phyloP scores from a whole-genome alignment of 2,113 vertebrate genomes.

The Ophiodon elongatus region DNA sequence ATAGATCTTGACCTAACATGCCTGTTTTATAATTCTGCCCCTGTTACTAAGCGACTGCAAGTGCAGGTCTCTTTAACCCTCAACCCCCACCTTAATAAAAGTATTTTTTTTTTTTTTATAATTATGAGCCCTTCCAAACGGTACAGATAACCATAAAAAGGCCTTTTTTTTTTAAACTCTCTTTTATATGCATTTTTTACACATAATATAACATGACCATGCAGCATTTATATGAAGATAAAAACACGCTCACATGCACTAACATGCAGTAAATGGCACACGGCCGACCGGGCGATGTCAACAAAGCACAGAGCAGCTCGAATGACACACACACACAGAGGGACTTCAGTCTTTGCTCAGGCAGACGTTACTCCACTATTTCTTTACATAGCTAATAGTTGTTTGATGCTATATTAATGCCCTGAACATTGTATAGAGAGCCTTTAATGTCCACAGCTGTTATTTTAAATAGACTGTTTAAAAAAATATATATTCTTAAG shows the following conservation, averaged over 20 bases:
- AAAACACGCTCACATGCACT: neutral
- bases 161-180: neutral
- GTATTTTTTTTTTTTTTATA: neutral
- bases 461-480: neutral
- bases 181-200: neutral
- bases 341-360: too few species aligned
- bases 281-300: neutral
- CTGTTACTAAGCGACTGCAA: neutral
- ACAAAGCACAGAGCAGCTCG: too few species aligned
- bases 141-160: neutral
- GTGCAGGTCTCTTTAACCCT: neutral
- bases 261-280: neutral
- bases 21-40: slow-evolving; percentile 5
- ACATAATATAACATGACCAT: neutral
- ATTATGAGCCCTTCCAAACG: neutral
- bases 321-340: neutral
- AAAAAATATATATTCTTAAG: neutral
- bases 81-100: neutral
- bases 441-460: too few species aligned
- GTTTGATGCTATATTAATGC: neutral
- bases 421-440: neutral
- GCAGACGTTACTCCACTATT: too few species aligned
- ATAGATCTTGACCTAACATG: neutral
- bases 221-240: neutral
- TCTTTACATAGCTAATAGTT: neutral